Evolutionary conservation across 2,888 invertebrate species (phyloP), one percentile per base, ranked within the genome.

Genomic region (Scaptomyza tumidula): DNA sequence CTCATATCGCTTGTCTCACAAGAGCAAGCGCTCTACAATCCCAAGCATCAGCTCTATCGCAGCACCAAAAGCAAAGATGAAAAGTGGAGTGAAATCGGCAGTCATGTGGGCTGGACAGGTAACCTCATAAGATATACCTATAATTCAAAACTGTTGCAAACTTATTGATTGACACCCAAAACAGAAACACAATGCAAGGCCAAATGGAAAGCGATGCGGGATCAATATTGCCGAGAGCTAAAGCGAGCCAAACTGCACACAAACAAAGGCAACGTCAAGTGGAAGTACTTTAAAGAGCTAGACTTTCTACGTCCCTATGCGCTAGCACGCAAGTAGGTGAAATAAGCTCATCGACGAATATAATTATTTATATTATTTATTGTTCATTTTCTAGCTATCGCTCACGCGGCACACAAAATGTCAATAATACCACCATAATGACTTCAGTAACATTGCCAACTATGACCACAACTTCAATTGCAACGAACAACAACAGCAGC

Each of bases 121-220:
- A 41, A 39, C 14, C 39, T 7, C 39, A 7, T 6, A 6, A 14
- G 24, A 80, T 73, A 16, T n/a, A n/a, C 11, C 4, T 9, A 9
- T 27, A 39, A 16, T 11, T n/a, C 14, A 10, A 37, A 49, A 43
- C 13, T 10, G 29, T 39, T 3, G 24, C 24, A 19, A 11, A 13
- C 5, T 46, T 19, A 64, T 11, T 2, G 0, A 7, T 11, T 27
- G 3, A 0, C 41, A 43, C 2, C 4, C 2, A 13, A 33, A 27
- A n/a, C 55, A 91, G 91, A 88, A 55, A 61, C 71, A 1, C 89
- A 91, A 61, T 91, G 91, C 72, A 91, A 91, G 62, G 86, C 86
- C 9, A 91, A 91, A 49, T 91, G 91, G 91, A 91, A 91, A 57
- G 91, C 91, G 0, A 82, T 91, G 85, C 69, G 91, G 45, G 91